Conservation (phyloP, 2,797 vertebrate genomes). For the Channallabes apus region DNA sequence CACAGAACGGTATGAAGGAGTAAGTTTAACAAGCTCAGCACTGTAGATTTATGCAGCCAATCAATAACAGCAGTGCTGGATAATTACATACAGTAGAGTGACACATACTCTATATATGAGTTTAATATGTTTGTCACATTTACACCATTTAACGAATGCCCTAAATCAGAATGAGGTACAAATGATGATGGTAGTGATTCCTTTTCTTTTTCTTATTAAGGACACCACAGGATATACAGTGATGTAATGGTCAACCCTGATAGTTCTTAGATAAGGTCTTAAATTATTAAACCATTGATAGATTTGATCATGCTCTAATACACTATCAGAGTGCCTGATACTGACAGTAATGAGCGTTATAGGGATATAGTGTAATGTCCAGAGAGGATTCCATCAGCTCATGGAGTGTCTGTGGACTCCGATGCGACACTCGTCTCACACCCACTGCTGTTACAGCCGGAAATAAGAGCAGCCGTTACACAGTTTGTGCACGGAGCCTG, state of each 20-base stretch:
- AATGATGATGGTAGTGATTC: neutral
- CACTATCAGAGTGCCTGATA: too few species aligned
- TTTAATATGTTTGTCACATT: neutral
- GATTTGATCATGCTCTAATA: neutral
- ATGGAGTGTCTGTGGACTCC: neutral
- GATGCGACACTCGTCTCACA: neutral
- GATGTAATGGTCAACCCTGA: neutral
- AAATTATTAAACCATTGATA: neutral
- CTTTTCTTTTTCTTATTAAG: neutral
- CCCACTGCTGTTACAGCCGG: neutral
- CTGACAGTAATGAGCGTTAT: neutral
- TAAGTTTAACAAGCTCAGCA: neutral
- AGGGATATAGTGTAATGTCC: neutral
- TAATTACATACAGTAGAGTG: neutral
- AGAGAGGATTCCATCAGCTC: neutral
- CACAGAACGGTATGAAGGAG: neutral
- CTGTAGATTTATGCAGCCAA: neutral
- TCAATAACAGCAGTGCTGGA: neutral
- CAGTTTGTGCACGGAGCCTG: neutral
- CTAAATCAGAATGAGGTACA: neutral
- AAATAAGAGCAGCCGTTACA: neutral
- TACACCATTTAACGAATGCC: neutral
- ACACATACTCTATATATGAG: neutral
- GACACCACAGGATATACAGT: neutral
- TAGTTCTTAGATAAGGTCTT: neutral